Base-by-base conservation (phyloP, 2,113 vertebrate genomes). In the Oryzias curvinotus region DNA sequence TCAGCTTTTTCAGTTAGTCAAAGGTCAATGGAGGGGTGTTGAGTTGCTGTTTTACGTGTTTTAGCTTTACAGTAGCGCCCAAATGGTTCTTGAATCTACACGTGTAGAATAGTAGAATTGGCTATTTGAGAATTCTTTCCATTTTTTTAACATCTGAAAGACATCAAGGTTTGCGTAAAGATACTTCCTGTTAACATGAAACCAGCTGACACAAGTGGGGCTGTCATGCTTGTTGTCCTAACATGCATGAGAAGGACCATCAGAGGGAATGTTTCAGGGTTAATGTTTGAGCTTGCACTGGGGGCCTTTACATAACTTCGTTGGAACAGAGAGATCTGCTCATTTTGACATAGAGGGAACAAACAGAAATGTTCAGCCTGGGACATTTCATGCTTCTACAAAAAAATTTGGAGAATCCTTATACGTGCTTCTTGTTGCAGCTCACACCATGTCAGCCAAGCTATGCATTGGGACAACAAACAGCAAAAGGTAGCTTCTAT, bases 71-170 rank as follows among this genome's bases (percentile, higher is more conserved):
- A 26, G 43, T 68, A 50, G 62, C 19, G 14, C 3, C 21, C 44
- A 13, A 43, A 48, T 59, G 57, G 47, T 26, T 16, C 65, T 21
- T n/a, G n/a, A 23, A 45, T 63, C 58, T 30, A 46, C 57, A 44
- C 42, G 12, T 49, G 61, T 67, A 16, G 44, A 41, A 49, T 49
- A 57, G 36, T 36, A 12, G 30, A 10, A 36, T n/a, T n/a, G n/a
- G 64, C 64, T 71, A 30, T 44, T 7, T 59, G 62, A 54, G 55
- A 54, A 61, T 54, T 28, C 28, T 30, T n/a, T 54, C 43, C 65
- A 23, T 80, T 73, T 70, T 74, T 79, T 87, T 71, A 74, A 73
- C 68, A 67, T 65, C 73, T 78, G 57, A 83, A 81, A 78, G 56
- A 55, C 41, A 67, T 76, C 50, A 65, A 42, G 46, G 57, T 68